These are phyloP conservation scores for Cepphus grylle DNA, from an alignment of 2,113 vertebrate species.

Conservation along the genomic window DNA sequence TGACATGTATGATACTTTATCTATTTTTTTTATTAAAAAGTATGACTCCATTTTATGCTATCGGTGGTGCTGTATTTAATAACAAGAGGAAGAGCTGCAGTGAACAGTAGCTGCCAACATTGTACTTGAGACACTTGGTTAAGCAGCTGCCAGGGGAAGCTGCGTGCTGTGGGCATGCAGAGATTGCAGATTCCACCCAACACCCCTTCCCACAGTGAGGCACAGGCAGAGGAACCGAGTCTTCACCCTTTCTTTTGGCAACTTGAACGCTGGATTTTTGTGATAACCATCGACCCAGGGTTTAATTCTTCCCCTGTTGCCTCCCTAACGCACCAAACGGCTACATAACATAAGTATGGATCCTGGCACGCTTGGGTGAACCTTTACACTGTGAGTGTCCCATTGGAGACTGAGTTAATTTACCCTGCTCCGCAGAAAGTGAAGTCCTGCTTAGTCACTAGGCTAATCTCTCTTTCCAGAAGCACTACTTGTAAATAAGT, in stretches of 20 bases:
- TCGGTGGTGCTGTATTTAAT: background rate
- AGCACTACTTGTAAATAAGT: background rate
- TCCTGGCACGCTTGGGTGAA: background rate
- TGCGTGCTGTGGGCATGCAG: background rate
- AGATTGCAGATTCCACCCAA: background rate
- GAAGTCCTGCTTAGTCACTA: background rate
- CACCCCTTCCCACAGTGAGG: background rate
- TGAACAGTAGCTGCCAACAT: background rate
- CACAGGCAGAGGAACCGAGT: background rate
- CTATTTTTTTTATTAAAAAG: background rate
- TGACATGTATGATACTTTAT: background rate
- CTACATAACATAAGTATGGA: accelerated
- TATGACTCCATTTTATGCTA: background rate
- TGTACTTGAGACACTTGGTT: background rate
- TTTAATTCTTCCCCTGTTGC: background rate
- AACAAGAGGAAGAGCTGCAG: background rate
- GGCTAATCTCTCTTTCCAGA: background rate
- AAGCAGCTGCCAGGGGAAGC: background rate
- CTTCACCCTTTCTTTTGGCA: background rate
- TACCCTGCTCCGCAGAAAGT: background rate
- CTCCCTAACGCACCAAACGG: background rate
- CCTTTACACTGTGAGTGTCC: background rate
- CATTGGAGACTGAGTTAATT: background rate
- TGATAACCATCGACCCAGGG: background rate
- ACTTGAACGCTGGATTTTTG: background rate